Percentiles rank a stretch among this genome's conserved stretches.
phyloP scores from a whole-genome alignment of 1,140 invertebrate genomes.

The Helicoverpa armigera region DNA sequence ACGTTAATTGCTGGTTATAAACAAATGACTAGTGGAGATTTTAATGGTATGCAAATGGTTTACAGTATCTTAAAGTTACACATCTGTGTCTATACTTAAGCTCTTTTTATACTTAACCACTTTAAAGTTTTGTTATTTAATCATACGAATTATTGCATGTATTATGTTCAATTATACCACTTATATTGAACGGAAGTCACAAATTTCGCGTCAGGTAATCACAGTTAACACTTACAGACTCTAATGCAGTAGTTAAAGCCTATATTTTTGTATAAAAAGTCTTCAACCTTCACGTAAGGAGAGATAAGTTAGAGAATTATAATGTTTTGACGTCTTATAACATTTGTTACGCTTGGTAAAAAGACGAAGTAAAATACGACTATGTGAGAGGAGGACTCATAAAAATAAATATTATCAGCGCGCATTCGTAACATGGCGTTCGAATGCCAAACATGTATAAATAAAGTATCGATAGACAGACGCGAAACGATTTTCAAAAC shows the following conservation, averaged over 20 bases:
- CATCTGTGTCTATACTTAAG: not conserved
- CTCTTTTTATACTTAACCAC: not conserved
- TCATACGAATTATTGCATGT: no score
- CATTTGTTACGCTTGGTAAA: not conserved
- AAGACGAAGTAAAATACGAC: not conserved
- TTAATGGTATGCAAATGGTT: slow-evolving; percentile 1
- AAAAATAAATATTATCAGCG: slow-evolving; percentile 51
- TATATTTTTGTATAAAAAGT: no score
- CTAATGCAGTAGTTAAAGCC: no score
- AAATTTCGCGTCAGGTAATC: no score
- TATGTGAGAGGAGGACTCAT: slow-evolving; percentile 34
- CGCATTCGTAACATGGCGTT: slow-evolving; percentile 43
- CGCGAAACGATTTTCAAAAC: slow-evolving; percentile 66
- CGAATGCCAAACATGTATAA: slow-evolving; percentile 64
- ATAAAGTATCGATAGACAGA: slow-evolving; percentile 59
- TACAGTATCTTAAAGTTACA: not conserved
- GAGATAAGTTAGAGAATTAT: not conserved
- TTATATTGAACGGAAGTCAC: no score
- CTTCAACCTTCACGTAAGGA: not conserved
- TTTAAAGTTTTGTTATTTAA: no score
- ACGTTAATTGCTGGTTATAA: slow-evolving; percentile 8
- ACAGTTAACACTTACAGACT: no score
- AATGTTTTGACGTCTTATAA: no score
- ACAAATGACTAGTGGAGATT: slow-evolving; percentile 25
- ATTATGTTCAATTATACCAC: no score